These are phyloP conservation scores for Trichogramma evanescens DNA, from an alignment of 2,888 invertebrate genomes.

Conservation along the genomic window DNA sequence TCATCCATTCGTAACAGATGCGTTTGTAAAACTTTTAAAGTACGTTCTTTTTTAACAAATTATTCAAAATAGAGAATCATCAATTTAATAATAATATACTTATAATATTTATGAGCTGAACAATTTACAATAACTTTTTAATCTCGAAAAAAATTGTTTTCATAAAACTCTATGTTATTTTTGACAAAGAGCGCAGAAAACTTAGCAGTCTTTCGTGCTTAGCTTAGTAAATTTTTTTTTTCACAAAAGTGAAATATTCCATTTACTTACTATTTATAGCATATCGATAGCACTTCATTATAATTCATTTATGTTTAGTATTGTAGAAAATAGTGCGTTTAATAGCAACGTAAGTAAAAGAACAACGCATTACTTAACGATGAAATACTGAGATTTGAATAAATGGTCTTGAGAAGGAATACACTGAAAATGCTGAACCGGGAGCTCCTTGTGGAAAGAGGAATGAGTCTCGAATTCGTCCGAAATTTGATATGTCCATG, in stretches of 20 bases:
- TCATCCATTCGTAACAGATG: too few species aligned
- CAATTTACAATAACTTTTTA: conserved; percentile 5
- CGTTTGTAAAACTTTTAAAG: too few species aligned
- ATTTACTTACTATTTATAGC: conserved; percentile 3
- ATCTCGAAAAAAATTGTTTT: conserved; percentile 1
- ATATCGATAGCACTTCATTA: conserved; percentile 7
- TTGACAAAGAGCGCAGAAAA: conserved; percentile 20
- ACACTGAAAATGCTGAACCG: conserved; percentile 39
- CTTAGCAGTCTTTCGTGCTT: conserved; percentile 21
- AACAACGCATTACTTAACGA: conserved; percentile 25
- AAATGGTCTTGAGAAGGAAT: conserved; percentile 59
- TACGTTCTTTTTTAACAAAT: too few species aligned
- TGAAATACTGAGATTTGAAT: conserved; percentile 61
- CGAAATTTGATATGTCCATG: conserved; percentile 40
- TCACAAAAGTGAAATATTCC: conserved; percentile 17
- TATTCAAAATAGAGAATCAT: too few species aligned
- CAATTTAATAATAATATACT: neutral
- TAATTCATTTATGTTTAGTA: conserved; percentile 4
- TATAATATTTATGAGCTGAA: neutral
- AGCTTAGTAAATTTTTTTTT: conserved; percentile 22
- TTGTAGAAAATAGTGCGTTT: conserved; percentile 12
- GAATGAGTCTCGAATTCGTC: conserved; percentile 32
- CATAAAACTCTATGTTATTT: conserved; percentile 10
- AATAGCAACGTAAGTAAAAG: conserved; percentile 15
- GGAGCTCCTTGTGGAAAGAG: conserved; percentile 32